These are phyloP conservation scores for Malacoctenus gilli DNA, from an alignment of 2,797 vertebrate species.

Conservation along the genomic window DNA sequence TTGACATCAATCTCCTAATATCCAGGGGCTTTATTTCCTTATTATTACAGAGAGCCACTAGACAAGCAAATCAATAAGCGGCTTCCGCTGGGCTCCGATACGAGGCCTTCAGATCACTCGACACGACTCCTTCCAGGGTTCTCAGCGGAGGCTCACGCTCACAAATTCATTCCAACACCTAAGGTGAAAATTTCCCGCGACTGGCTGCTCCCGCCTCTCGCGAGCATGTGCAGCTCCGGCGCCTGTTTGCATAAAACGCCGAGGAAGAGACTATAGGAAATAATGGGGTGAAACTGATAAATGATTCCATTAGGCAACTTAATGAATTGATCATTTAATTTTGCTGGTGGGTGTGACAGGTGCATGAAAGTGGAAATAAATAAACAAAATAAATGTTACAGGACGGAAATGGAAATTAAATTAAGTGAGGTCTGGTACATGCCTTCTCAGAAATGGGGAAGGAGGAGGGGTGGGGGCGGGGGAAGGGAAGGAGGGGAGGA, in stretches of 20 bases:
- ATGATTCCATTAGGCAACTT: slow-evolving; percentile 70
- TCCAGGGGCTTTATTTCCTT: slow-evolving; percentile 78
- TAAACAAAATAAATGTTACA: slow-evolving; percentile 17
- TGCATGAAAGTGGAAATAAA: slow-evolving; percentile 46
- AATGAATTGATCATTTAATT: slow-evolving; percentile 71
- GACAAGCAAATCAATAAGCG: slow-evolving; percentile 78
- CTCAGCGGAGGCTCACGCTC: slow-evolving; percentile 37
- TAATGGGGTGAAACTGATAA: slow-evolving; percentile 65
- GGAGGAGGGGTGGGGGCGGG: background rate
- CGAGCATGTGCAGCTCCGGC: slow-evolving; percentile 14
- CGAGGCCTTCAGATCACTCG: slow-evolving; percentile 50
- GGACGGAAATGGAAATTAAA: slow-evolving; percentile 49
- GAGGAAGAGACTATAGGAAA: slow-evolving; percentile 37
- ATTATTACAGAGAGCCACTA: slow-evolving; percentile 76
- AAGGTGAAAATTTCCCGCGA: slow-evolving; percentile 34
- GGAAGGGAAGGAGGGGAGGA: too few species aligned
- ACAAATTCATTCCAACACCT: slow-evolving; percentile 43
- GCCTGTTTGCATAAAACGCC: slow-evolving; percentile 32
- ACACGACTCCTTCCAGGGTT: slow-evolving; percentile 45
- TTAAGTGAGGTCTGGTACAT: slow-evolving; percentile 34
- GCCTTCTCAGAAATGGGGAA: too few species aligned
- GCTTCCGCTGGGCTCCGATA: slow-evolving; percentile 65
- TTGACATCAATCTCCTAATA: slow-evolving; percentile 80
- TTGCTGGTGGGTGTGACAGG: slow-evolving; percentile 57
- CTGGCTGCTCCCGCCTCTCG: slow-evolving; percentile 14